Evolutionary conservation across 2,888 invertebrate species (phyloP).

Genomic region (Conomelus anceps): DNA sequence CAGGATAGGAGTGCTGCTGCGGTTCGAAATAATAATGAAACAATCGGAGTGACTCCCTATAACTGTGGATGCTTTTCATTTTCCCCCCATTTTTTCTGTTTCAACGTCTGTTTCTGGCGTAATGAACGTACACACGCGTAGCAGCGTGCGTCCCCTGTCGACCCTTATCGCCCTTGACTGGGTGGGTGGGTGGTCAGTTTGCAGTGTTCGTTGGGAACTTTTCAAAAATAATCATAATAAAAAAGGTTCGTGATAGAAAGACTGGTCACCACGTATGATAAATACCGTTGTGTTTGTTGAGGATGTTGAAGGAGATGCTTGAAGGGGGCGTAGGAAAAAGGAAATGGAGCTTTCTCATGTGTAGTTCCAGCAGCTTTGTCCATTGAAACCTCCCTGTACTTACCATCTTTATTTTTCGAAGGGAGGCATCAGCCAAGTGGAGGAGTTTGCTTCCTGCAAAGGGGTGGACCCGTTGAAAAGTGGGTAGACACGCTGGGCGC

Average conservation of each 20-base stretch:
- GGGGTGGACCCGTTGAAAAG: not conserved
- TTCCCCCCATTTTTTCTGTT: not conserved
- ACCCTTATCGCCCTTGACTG: slow-evolving; percentile 10
- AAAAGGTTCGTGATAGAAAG: not conserved
- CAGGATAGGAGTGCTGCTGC: not conserved
- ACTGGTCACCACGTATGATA: not conserved
- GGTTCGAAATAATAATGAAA: not conserved
- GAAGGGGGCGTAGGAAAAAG: not conserved
- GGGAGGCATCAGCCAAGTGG: not conserved
- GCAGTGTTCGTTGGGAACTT: not conserved
- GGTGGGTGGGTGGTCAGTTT: not conserved
- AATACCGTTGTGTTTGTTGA: too few relatives aligned
- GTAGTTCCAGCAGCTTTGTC: too few relatives aligned
- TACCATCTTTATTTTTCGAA: not conserved
- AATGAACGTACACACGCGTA: not conserved
- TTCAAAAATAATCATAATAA: not conserved
- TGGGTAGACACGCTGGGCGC: not conserved
- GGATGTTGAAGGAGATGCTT: not conserved
- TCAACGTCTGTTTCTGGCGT: not conserved
- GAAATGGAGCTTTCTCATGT: not conserved
- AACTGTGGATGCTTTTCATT: not conserved
- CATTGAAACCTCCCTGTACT: too few relatives aligned
- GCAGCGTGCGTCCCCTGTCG: not conserved
- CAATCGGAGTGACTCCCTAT: too few relatives aligned
- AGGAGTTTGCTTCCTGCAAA: not conserved